phyloP scores from a whole-genome alignment of 2,797 vertebrate species.

The Poeciliopsis infans region DNA sequence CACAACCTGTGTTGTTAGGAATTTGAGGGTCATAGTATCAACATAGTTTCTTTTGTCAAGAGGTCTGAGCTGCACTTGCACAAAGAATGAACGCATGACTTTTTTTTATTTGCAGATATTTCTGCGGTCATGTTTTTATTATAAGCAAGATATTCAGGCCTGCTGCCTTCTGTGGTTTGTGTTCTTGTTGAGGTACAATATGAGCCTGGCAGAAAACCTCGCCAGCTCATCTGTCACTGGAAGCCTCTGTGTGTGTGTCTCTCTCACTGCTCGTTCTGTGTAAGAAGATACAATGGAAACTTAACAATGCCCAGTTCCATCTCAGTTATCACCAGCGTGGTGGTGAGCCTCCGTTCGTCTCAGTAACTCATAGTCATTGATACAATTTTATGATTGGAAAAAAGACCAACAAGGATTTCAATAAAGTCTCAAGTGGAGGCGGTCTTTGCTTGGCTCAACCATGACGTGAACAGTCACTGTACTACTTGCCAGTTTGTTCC shows the following conservation, averaged over 20 bases:
- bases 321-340: slow-evolving; percentile 47
- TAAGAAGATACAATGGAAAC: slow-evolving; percentile 69
- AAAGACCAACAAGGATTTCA: not conserved
- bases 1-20: slow-evolving; percentile 9
- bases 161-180: not conserved
- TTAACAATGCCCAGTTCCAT: slow-evolving; percentile 47
- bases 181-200: slow-evolving; percentile 28
- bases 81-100: slow-evolving; percentile 13
- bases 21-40: slow-evolving; percentile 15
- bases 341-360: slow-evolving; percentile 8
- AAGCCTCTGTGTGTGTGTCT: slow-evolving; percentile 23
- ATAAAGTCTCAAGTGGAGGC: not conserved
- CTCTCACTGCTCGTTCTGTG: slow-evolving; percentile 33
- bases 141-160: slow-evolving; percentile 16
- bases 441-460: not conserved
- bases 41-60: slow-evolving; percentile 44
- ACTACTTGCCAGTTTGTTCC: slow-evolving; percentile 34
- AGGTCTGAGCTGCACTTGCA: slow-evolving; percentile 12
- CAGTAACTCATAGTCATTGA: slow-evolving; percentile 3
- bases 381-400: not conserved
- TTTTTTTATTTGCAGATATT: slow-evolving; percentile 28
- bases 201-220: slow-evolving; percentile 26
- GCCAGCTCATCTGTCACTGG: slow-evolving; percentile 49
- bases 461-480: not conserved
- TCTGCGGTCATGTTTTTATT: slow-evolving; percentile 30